Evolutionary conservation across 2,113 vertebrate species (phyloP), one percentile per base, ranked within the genome.

Genomic region (Xiphorhynchus elegans): DNA sequence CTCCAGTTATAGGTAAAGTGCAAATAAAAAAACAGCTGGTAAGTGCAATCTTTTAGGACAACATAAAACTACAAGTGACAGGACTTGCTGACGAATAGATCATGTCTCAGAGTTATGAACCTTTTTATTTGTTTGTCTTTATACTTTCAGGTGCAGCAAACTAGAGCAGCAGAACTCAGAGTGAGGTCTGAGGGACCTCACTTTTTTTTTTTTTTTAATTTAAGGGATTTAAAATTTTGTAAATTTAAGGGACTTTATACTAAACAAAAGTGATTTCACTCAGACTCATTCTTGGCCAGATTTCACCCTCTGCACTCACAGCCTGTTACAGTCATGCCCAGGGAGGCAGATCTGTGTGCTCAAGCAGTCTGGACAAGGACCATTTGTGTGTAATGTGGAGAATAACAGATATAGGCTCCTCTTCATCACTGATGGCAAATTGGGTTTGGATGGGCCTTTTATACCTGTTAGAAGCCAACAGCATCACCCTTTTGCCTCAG

Each of bases 361-460:
- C 50, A 23, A 31, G 23, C 1, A 1, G 4, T 52, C 49, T 58
- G 64, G 33, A 25, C 50, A 25, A 62, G 78, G 52, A 70, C 10
- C 20, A 10, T 21, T 47, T 5, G 1, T 33, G 35, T 44, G 17
- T 28, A 5, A 42, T 0, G 0, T 6, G 28, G 53, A 76, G 28
- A 88, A 37, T 3, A 33, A 55, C 42, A 72, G 40, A 42, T 15
- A 44, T 4, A 39, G 40, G 29, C 52, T 69, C 26, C 24, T 53
- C 13, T 42, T 62, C 68, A 14, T 0, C 25, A 7, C 11, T 25
- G 68, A 58, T 69, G 31, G 10, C 37, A 63, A 76, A 19, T 0
- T 46, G 28, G 15, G 17, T 73, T 56, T 53, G 63, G 73, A 37
- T 10, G 47, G 26, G 63, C 7, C 11, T 74, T 76, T 68, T 35